These are phyloP conservation scores for Pocillopora damicornis DNA, from an alignment of 64 coral and sea anemone genomes.

Conservation along the genomic window DNA sequence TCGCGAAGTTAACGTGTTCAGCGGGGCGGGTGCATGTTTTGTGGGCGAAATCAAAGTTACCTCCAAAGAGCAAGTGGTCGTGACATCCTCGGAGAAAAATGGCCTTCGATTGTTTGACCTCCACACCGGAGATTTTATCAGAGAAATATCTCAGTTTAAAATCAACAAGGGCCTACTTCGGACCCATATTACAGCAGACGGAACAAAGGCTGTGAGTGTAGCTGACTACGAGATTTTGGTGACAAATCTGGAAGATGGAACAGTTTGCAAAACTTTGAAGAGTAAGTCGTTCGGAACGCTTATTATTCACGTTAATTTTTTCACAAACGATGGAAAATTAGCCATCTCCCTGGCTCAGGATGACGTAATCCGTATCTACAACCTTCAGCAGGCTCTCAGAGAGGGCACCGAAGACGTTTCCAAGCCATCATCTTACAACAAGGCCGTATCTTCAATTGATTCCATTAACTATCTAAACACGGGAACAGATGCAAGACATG, in stretches of 20 bases:
- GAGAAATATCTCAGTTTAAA: slow-evolving; percentile 29
- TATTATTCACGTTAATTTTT: slow-evolving; percentile 37
- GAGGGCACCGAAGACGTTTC: slow-evolving; percentile 10
- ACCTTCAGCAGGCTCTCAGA: slow-evolving; percentile 26
- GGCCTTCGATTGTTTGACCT: slow-evolving; percentile 34
- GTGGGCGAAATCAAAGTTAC: slow-evolving; percentile 34
- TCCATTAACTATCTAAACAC: slow-evolving; percentile 2
- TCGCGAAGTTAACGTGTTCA: slow-evolving; percentile 21
- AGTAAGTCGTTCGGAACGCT: slow-evolving; percentile 57
- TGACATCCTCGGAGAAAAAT: slow-evolving; percentile 30
- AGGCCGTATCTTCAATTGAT: slow-evolving; percentile 43
- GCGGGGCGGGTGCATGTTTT: not conserved
- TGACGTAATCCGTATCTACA: slow-evolving; percentile 46
- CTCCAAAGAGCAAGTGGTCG: slow-evolving; percentile 37
- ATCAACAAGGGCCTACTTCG: slow-evolving; percentile 59
- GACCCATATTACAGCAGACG: slow-evolving; percentile 40
- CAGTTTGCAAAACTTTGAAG: slow-evolving; percentile 45
- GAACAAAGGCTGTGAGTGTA: slow-evolving; percentile 29
- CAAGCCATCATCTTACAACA: not conserved
- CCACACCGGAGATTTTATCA: slow-evolving; percentile 23
- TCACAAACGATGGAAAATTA: slow-evolving; percentile 43
- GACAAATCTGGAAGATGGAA: slow-evolving; percentile 45
- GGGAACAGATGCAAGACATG: slow-evolving; percentile 35
- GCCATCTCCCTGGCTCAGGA: slow-evolving; percentile 47
- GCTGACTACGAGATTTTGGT: slow-evolving; percentile 49